Evolutionary conservation across 2,113 vertebrate genomes (phyloP).

Genomic region (Morone saxatilis): DNA sequence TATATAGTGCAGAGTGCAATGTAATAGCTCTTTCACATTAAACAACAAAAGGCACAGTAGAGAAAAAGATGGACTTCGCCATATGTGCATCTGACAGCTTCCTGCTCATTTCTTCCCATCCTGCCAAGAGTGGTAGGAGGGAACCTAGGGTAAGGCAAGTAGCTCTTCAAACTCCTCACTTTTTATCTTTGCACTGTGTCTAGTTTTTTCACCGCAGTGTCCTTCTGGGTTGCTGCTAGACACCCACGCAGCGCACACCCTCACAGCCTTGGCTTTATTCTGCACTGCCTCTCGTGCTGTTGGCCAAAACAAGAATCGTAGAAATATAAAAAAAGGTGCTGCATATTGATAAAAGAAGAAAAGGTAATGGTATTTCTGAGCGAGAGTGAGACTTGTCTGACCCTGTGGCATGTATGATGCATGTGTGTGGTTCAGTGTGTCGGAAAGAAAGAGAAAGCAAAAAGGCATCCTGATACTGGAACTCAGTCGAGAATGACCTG

Average conservation of each 20-base stretch:
- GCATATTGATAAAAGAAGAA: not conserved
- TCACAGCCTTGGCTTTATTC: slow-evolving; percentile 1
- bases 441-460: not conserved
- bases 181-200: slow-evolving; percentile 19
- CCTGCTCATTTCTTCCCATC: not conserved
- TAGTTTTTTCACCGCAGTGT: slow-evolving; percentile 12
- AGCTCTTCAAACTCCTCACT: not conserved
- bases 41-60: not conserved
- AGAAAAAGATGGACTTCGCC: not conserved
- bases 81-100: slow-evolving; percentile 1
- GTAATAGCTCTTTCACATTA: not conserved
- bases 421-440: not conserved
- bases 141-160: not conserved
- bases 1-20: not conserved
- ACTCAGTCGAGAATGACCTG: not conserved
- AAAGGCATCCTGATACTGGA: not conserved
- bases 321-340: not conserved
- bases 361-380: not conserved
- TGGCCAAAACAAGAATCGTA: not conserved
- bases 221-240: slow-evolving; percentile 9
- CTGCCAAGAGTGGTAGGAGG: not conserved
- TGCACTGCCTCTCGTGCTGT: not conserved
- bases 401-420: not conserved
- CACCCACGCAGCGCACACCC: slow-evolving; percentile 8
- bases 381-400: not conserved